Conservation (phyloP, 1,140 invertebrate species). For the Callitettix versicolor region DNA sequence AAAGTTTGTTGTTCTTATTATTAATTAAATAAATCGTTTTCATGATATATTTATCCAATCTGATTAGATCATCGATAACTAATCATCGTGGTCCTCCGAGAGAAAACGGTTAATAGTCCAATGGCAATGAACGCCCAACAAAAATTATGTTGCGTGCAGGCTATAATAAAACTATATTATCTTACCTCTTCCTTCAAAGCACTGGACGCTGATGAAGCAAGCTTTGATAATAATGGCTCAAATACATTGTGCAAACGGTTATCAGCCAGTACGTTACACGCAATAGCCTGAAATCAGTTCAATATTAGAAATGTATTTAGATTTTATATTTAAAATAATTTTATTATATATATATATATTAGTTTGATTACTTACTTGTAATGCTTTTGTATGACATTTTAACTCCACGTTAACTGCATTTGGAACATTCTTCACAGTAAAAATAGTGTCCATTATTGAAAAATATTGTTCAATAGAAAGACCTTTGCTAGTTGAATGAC, state of each 20-base stretch:
- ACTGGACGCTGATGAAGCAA: not conserved
- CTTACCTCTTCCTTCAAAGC: conserved; percentile 1
- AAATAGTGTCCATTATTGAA: conserved; percentile 33
- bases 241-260: not conserved
- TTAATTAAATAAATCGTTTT: no score
- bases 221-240: not conserved
- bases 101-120: no score
- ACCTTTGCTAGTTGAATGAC: conserved; percentile 30
- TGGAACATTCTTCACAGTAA: conserved; percentile 33
- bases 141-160: no score
- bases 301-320: not conserved
- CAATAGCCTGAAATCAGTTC: not conserved
- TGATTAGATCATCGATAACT: no score
- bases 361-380: conserved; percentile 32
- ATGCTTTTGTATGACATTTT: conserved; percentile 31
- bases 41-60: no score
- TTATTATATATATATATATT: not conserved
- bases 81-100: no score
- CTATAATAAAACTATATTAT: not conserved
- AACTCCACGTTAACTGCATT: conserved; percentile 27
- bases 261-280: not conserved
- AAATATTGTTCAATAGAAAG: conserved; percentile 36
- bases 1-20: no score
- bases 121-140: no score
- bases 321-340: not conserved